A percentile compares a stretch with the other conserved stretches of the same genome.
These are phyloP conservation scores for Anagrus nilaparvatae DNA, from an alignment of 1,140 invertebrate species.

Conservation along the genomic window DNA sequence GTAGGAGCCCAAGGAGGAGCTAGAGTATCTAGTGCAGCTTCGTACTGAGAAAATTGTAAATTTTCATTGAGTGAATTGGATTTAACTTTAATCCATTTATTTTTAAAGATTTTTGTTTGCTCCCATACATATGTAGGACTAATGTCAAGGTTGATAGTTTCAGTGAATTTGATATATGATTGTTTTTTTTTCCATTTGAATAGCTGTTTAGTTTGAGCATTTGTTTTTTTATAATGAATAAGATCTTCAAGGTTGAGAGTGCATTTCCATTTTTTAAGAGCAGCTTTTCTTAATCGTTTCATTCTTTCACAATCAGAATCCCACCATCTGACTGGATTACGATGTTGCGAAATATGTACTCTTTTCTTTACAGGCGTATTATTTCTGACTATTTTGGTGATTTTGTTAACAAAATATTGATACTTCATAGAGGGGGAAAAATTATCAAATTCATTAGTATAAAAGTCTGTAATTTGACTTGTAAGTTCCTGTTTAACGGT, in stretches of 20 bases:
- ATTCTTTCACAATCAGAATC: neutral
- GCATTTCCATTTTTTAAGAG: constrained; percentile 5
- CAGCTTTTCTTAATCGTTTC: neutral
- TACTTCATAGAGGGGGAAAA: neutral
- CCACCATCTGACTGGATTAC: constrained; percentile 5
- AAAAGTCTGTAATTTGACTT: neutral
- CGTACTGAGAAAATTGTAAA: no score
- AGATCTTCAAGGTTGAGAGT: neutral
- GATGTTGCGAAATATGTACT: no score
- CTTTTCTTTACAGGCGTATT: neutral
- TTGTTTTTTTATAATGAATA: constrained; percentile 1
- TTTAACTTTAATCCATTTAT: neutral
- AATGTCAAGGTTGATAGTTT: neutral
- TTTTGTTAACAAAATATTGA: neutral
- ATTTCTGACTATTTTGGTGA: neutral
- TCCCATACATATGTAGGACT: neutral
- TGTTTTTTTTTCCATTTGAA: constrained; percentile 9
- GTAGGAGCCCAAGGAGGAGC: neutral
- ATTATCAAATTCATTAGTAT: neutral
- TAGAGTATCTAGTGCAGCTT: neutral
- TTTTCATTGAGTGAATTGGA: no score
- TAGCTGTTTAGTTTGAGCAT: neutral
- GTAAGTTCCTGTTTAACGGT: neutral
- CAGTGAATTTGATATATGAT: neutral
- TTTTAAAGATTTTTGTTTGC: neutral